phyloP scores from a whole-genome alignment of 2,888 invertebrate genomes.

The Venusia cambrica region DNA sequence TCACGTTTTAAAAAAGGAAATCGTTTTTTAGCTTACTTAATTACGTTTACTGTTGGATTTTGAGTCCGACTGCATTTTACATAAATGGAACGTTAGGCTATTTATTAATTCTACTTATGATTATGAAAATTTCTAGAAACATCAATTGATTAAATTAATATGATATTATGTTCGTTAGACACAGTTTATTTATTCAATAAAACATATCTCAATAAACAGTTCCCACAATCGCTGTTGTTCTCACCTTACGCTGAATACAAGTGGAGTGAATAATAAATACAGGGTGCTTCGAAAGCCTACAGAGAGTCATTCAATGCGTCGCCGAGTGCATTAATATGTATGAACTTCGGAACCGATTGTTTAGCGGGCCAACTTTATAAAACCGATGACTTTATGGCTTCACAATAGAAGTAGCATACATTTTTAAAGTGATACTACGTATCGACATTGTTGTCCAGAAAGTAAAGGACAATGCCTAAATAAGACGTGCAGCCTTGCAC shows the following conservation, averaged over 20 bases:
- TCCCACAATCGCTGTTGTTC: constrained; percentile 33
- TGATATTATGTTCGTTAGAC: no score
- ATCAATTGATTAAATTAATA: no score
- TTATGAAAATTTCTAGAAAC: no score
- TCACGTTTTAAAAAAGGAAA: constrained; percentile 37
- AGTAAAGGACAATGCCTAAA: constrained; percentile 6
- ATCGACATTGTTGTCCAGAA: constrained; percentile 13
- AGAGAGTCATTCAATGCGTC: constrained; percentile 50
- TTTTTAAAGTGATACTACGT: constrained; percentile 23
- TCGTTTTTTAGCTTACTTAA: constrained; percentile 42
- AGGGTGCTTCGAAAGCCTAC: constrained; percentile 38
- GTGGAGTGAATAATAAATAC: constrained; percentile 45
- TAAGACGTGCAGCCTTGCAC: constrained; percentile 1
- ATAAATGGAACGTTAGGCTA: no score
- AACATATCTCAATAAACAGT: constrained; percentile 32
- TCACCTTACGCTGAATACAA: constrained; percentile 28
- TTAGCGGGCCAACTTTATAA: constrained; percentile 40
- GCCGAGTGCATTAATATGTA: constrained; percentile 59
- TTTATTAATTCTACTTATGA: no score
- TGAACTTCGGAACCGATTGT: constrained; percentile 42
- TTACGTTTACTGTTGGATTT: constrained; percentile 30
- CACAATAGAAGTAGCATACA: constrained; percentile 28
- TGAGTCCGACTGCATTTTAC: no score
- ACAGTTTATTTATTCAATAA: no score
- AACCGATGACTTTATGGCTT: constrained; percentile 32